Base-by-base conservation (phyloP, 2,888 invertebrate genomes). In the Ametastegia equiseti region DNA sequence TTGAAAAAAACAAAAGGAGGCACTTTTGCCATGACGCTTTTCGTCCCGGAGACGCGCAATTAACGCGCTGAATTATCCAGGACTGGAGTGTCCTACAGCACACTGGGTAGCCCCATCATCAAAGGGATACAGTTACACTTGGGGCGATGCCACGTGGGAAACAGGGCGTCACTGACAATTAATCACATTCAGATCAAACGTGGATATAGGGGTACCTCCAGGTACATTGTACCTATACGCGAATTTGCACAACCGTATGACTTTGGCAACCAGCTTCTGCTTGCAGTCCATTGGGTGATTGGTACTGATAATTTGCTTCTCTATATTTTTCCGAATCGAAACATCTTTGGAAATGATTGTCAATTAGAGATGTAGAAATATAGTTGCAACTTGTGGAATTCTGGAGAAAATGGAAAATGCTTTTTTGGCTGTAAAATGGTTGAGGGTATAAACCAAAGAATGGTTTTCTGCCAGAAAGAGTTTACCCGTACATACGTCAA, bases 181-280 rank as follows among this genome's bases (percentile, higher is more conserved):
- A 75, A 75, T 75, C 50, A 50, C 54, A 54, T 75, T 75, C 75
- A 36, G 75, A 75, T 75, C 36, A 75, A 75, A 75, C 75, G 54
- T n/a, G 27, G 33, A 50, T 36, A n/a, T n/a, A 45, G 50, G 30
- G 73, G 45, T 71, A 47, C 30, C 33, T 36, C n/a, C 36, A 71
- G 50, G 50, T 33, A 54, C 67, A 9, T 5, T 9, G 42, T 5
- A 5, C 5, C 42, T 5, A 9, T 9, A 42, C 60, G 30, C 5
- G 60, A 60, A 60, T 60, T 60, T 30, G 15, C 60, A 30, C 30
- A 30, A 60, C 60, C 30, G 60, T 19, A 60, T 60, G 60, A 60
- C 13, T 15, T 60, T 30, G 15, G 15, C 30, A 4, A 60, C 6
- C 15, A 30, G 23, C 30, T 30, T 60, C 27, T 30, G 15, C 30